Base-by-base conservation (phyloP, 2,888 invertebrate genomes). In the Pandemis heparana region DNA sequence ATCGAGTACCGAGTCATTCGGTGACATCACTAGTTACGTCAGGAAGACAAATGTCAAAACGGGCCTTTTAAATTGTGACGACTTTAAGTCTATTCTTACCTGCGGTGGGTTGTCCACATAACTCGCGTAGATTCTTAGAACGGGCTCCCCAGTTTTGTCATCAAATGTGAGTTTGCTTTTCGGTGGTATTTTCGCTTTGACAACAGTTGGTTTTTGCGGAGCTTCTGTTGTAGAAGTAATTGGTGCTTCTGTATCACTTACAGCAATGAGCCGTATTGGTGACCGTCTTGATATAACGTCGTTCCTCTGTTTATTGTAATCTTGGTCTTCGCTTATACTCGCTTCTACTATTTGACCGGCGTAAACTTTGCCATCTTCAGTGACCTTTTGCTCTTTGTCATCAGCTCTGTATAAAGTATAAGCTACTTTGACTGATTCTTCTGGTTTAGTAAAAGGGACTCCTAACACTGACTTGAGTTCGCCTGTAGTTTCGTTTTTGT, bases 91-190 rank as follows among this genome's bases (percentile, higher is more conserved):
- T 16, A 53, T 23, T 68, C 74, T 82, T 83, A 94, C 94, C 88
- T 91, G 92, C 46, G 83, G 70, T 8, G 89, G 87, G 76, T 78
- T 89, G 71, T 92, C 90, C 51, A 89, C 81, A 73, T 94, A 94
- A 79, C 92, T 94, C 0, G 94, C 95, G 78, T 95, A 96, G 82
- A 96, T 95, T 79, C 95, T 92, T 78, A 95, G 86, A 38, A 95
- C 91, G 6, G 95, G 94, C 76, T 94, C 92, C 7, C 93, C 94
- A 53, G 92, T 92, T 73, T 91, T 90, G 71, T 92, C 91, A 75
- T 94, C 94, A 78, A 90, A 91, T 1, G 89, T 90, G 66, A 94
- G 78, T 79, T 92, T 94, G 77, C 90, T 93, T 75, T 90, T 92
- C 10, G 92, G 90, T 32, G 94, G 92, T 73, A 91, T 91, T 78